Evolutionary conservation across 2,888 invertebrate genomes (phyloP).

Genomic region (Nebria brevicollis): DNA sequence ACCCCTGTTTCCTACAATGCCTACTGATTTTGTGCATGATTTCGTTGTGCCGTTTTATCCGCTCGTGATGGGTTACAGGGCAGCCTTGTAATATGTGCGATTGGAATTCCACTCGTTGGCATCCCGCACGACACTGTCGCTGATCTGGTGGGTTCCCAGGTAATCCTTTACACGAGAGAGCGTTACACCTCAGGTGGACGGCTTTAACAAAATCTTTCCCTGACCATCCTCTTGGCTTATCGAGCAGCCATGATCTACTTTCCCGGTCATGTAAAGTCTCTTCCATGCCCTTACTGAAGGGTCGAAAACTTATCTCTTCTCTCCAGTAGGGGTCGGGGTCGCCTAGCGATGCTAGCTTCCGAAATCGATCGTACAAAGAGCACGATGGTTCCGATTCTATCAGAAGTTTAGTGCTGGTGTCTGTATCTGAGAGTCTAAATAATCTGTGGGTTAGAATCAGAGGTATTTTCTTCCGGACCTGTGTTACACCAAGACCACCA

Average conservation of each 20-base stretch:
- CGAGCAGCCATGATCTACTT: too few relatives aligned
- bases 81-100: slow-evolving; percentile 53
- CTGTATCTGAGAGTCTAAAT: too few relatives aligned
- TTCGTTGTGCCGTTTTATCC: slow-evolving; percentile 49
- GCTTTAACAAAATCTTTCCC: slow-evolving; percentile 52
- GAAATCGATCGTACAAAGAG: too few relatives aligned
- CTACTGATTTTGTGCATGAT: slow-evolving; percentile 6
- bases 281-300: slow-evolving; percentile 40
- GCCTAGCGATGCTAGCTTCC: too few relatives aligned
- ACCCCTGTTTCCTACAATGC: not conserved
- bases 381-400: too few relatives aligned
- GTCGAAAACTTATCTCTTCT: slow-evolving; percentile 38
- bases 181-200: slow-evolving; percentile 50
- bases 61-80: slow-evolving; percentile 48
- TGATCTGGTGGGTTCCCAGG: slow-evolving; percentile 48
- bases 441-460: too few relatives aligned
- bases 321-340: slow-evolving; percentile 28
- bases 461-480: too few relatives aligned
- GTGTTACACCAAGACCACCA: too few relatives aligned
- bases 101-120: slow-evolving; percentile 49
- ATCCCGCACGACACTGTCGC: slow-evolving; percentile 52
- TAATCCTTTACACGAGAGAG: slow-evolving; percentile 51
- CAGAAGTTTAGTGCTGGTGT: too few relatives aligned
- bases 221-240: slow-evolving; percentile 50
- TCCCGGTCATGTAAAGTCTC: too few relatives aligned